phyloP scores from a whole-genome alignment of 2,888 invertebrate species.

The Stenodema calcarata region DNA sequence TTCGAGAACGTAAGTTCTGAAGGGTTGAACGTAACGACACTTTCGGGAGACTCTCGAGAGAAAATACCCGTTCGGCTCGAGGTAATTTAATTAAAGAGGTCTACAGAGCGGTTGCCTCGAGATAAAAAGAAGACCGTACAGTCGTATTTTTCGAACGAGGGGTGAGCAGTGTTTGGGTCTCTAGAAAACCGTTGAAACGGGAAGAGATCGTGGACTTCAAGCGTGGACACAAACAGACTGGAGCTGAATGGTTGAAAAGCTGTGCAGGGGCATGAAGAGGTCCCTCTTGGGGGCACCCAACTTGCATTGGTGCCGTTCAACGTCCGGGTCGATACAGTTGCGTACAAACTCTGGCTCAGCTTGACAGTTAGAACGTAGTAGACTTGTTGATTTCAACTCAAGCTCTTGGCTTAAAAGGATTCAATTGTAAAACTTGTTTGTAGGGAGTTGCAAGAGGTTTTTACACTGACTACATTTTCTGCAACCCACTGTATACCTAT shows the following conservation, averaged over 20 bases:
- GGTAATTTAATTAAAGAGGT: conserved; percentile 24
- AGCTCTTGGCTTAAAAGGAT: neutral
- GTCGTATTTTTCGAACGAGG: conserved; percentile 8
- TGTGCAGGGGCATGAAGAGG: neutral
- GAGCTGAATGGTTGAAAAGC: neutral
- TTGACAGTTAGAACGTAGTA: too few species aligned
- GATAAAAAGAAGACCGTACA: neutral
- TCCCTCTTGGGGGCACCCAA: neutral
- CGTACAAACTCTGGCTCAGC: neutral
- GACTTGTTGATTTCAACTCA: too few species aligned
- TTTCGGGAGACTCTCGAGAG: neutral
- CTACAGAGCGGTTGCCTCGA: neutral
- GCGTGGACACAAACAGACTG: neutral
- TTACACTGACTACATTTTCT: too few species aligned
- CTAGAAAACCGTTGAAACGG: neutral
- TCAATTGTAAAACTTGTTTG: neutral
- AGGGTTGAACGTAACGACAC: conserved; percentile 54
- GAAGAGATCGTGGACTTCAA: neutral
- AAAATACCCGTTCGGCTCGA: neutral
- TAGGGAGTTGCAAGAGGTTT: neutral
- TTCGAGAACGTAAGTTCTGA: neutral
- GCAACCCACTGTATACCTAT: too few species aligned
- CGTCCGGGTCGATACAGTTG: neutral
- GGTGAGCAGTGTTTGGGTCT: neutral
- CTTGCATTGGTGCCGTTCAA: conserved; percentile 5